Conservation (phyloP, 1,140 invertebrate genomes). For the Solenopsis fugax region DNA sequence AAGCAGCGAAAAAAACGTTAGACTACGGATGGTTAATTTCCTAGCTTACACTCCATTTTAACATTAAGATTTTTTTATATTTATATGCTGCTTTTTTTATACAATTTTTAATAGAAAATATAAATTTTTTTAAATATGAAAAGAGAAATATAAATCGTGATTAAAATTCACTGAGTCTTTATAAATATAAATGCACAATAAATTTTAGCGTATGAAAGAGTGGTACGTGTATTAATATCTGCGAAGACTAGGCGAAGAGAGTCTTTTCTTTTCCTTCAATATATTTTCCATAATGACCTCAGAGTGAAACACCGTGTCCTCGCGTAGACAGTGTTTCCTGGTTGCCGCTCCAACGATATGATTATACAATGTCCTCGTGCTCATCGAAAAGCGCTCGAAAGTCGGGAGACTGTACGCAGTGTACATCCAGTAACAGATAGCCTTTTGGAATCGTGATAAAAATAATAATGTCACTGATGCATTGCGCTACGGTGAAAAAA, state of each 20-base stretch:
- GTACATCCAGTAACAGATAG: background rate
- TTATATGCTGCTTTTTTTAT: too few relatives aligned
- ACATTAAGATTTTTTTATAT: too few relatives aligned
- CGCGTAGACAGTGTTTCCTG: conserved; percentile 78
- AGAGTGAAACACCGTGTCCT: conserved; percentile 72
- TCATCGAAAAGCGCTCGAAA: conserved; percentile 75
- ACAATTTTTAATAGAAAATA: too few relatives aligned
- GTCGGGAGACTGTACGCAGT: conserved; percentile 76
- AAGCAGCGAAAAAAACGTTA: too few relatives aligned
- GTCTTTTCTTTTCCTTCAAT: conserved; percentile 15
- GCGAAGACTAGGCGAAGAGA: background rate
- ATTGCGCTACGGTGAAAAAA: background rate
- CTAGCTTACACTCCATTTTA: too few relatives aligned
- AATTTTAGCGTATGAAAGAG: background rate
- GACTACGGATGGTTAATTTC: too few relatives aligned
- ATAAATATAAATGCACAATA: background rate
- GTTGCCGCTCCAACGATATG: conserved; percentile 83
- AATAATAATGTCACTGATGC: background rate
- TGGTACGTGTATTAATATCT: background rate
- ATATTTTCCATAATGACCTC: conserved; percentile 35
- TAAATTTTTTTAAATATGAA: too few relatives aligned
- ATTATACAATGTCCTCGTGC: conserved; percentile 76
- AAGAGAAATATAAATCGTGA: too few relatives aligned
- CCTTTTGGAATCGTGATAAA: background rate
- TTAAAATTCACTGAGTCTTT: too few relatives aligned